phyloP scores from a whole-genome alignment of 2,888 invertebrate genomes.

The Atrina japonica region DNA sequence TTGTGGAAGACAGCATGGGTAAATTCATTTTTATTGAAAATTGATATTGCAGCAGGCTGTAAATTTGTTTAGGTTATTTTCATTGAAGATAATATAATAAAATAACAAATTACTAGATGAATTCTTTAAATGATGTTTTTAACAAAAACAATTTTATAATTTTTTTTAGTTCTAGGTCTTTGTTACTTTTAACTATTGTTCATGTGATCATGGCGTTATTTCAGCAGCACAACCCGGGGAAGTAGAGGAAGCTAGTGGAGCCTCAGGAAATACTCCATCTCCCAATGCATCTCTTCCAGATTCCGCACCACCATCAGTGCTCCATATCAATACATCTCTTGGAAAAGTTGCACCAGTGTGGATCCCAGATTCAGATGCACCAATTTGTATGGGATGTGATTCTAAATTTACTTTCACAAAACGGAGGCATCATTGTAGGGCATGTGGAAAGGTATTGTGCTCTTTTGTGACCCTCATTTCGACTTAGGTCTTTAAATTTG shows the following conservation, averaged over 20 bases:
- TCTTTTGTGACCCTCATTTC: too few relatives aligned
- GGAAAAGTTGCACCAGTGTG: slow-evolving; percentile 91
- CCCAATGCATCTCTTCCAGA: slow-evolving; percentile 19
- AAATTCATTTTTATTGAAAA: not conserved
- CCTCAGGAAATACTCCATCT: slow-evolving; percentile 43
- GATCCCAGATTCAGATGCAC: slow-evolving; percentile 92
- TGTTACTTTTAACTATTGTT: too few relatives aligned
- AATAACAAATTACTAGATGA: too few relatives aligned
- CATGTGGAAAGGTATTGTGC: slow-evolving; percentile 90
- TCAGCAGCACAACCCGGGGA: slow-evolving; percentile 9
- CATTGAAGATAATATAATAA: too few relatives aligned
- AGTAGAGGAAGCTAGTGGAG: slow-evolving; percentile 41
- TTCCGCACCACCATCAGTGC: slow-evolving; percentile 41
- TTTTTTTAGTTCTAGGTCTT: too few relatives aligned
- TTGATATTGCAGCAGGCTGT: too few relatives aligned
- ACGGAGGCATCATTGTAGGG: slow-evolving; percentile 90
- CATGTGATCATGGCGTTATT: too few relatives aligned
- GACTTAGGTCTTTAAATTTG: too few relatives aligned
- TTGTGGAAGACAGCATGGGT: slow-evolving; percentile 1
- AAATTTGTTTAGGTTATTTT: too few relatives aligned
- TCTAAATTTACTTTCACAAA: slow-evolving; percentile 90
- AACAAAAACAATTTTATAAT: too few relatives aligned
- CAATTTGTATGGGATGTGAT: slow-evolving; percentile 91
- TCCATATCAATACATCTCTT: slow-evolving; percentile 78
- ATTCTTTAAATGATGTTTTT: too few relatives aligned